Evolutionary conservation across 2,797 vertebrate genomes (phyloP), one percentile per base, ranked within the genome.

Genomic region (Poeciliopsis turneri): DNA sequence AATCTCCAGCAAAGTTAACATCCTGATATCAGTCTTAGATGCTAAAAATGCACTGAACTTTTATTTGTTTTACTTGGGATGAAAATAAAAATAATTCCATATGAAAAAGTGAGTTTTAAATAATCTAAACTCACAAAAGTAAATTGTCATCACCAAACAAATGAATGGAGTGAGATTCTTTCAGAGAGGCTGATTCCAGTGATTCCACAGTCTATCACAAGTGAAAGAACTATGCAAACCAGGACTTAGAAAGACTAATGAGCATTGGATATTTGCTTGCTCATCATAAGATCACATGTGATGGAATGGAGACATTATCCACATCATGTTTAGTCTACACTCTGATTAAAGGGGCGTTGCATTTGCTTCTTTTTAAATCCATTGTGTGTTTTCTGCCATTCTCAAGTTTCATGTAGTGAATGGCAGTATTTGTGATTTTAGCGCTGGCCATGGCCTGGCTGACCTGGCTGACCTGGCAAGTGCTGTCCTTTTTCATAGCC

Each of bases 401-500:
- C 87, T 88, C 76, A 84, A 85, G 86, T 61, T 89, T 86, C 70
- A 47, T 85, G 79, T 89, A 79, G 64, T 90, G 84, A 90, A 83
- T 80, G 84, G 81, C 55, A 76, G 84, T 81, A 61, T 90, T 92
- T 90, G 84, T 88, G 82, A 53, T 61, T 78, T 89, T 81, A 81
- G 74, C 78, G 78, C 81, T 84, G 71, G 78, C 89, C 92, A 86
- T 92, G 87, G 87, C 87, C 86, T 92, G 82, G 74, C 83, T 91
- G 90, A 89, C 90, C 89, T 84, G 86, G 88, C 82, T 91, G 90
- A 89, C 90, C 89, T 84, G 86, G 89, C 82, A 57, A 78, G 80
- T 45, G 81, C 85, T 78, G 88, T 88, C 88, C 91, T 91, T 91
- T 95, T 91, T 93, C 90, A 87, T 89, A 86, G 86, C 85, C 93